Conservation (phyloP, 2,113 vertebrate genomes). For the Sinocyclocheilus anshuiensis region DNA sequence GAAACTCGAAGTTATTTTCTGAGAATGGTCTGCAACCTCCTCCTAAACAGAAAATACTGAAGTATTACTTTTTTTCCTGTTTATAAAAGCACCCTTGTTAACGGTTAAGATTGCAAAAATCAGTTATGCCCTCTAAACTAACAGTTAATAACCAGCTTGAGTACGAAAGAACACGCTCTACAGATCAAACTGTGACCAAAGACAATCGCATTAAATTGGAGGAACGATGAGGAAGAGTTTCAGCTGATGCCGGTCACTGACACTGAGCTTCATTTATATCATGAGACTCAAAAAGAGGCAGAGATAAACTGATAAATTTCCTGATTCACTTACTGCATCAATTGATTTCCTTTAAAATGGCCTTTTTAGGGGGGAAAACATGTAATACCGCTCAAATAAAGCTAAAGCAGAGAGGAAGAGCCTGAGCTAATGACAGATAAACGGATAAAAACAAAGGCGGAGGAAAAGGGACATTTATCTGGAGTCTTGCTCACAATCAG, state of each 20-base stretch:
- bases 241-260: not conserved
- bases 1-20: too few relatives aligned
- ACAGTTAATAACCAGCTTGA: not conserved
- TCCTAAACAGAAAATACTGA: too few relatives aligned
- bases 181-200: too few relatives aligned
- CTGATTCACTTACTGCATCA: conserved; percentile 38
- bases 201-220: too few relatives aligned
- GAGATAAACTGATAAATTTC: conserved; percentile 33
- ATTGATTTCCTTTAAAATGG: conserved; percentile 25
- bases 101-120: not conserved
- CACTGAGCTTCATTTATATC: not conserved
- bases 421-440: conserved; percentile 7
- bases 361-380: conserved; percentile 25
- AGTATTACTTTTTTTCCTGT: too few relatives aligned
- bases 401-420: conserved; percentile 28
- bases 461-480: not conserved
- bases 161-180: not conserved
- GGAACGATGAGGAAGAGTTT: not conserved
- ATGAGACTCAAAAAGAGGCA: not conserved
- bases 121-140: not conserved
- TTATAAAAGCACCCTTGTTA: too few relatives aligned
- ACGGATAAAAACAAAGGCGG: not conserved
- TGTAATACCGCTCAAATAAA: not conserved
- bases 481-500: not conserved
- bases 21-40: too few relatives aligned